A percentile compares a stretch with the other conserved stretches of the same genome.
phyloP scores from a whole-genome alignment of 2,888 invertebrate genomes.

The Andrena haemorrhoa region DNA sequence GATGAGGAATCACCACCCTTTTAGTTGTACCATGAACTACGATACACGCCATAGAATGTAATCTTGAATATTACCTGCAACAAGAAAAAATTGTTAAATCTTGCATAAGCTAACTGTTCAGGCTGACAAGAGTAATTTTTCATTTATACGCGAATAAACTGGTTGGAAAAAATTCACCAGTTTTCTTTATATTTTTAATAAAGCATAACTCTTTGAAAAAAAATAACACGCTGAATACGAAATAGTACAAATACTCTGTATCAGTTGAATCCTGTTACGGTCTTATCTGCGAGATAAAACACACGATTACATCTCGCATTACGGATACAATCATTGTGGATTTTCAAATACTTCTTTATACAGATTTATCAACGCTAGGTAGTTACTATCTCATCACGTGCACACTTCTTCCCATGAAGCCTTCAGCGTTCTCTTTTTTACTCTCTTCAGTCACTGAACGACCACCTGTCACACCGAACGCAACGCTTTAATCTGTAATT shows the following conservation, averaged over 20 bases:
- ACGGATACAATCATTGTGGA: constrained; percentile 14
- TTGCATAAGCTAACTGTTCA: background rate
- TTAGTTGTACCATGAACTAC: background rate
- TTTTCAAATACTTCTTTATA: constrained; percentile 12
- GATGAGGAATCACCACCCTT: background rate
- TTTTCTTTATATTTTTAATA: background rate
- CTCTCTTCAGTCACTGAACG: no score
- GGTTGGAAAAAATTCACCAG: no score
- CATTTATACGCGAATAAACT: no score
- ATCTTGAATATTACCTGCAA: constrained; percentile 25
- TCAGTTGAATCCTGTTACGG: background rate
- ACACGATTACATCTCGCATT: constrained; percentile 14
- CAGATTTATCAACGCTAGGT: background rate
- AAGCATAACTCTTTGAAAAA: background rate
- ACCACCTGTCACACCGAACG: no score
- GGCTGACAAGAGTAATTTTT: background rate
- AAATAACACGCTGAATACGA: background rate
- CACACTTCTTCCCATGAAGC: no score
- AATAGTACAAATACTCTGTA: constrained; percentile 17
- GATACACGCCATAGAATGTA: background rate
- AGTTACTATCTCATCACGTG: no score
- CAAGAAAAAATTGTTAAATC: background rate
- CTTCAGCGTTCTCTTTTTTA: no score
- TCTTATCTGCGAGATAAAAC: constrained; percentile 20
- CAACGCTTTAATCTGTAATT: no score